Conservation (phyloP, 2,797 vertebrate species). For the Orientallactaga sibirica region DNA sequence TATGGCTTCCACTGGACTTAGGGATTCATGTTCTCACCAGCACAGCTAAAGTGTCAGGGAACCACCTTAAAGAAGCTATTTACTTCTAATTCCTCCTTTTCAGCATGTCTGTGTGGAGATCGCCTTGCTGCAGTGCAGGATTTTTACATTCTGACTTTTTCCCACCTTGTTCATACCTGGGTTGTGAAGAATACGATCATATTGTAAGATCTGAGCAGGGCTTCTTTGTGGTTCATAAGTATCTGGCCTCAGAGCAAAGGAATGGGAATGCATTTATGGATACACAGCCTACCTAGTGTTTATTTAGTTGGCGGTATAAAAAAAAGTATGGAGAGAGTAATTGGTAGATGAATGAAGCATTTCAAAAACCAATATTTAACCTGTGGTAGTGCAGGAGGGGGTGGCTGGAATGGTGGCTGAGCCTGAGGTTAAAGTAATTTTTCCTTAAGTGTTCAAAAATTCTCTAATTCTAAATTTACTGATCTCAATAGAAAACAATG, state of each 20-base stretch:
- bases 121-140: neutral
- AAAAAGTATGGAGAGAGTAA: neutral
- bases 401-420: too few relatives aligned
- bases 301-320: neutral
- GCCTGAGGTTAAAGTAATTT: constrained; percentile 14
- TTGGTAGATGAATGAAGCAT: neutral
- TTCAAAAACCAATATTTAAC: constrained; percentile 32
- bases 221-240: constrained; percentile 50
- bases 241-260: neutral
- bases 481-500: neutral
- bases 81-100: neutral
- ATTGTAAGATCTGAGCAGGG: neutral
- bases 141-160: constrained; percentile 36
- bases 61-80: neutral
- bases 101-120: neutral
- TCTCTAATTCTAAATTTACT: neutral
- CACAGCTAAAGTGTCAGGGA: neutral
- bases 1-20: neutral
- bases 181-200: neutral
- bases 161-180: neutral
- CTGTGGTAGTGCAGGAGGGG: too few relatives aligned
- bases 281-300: neutral
- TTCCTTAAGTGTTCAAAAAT: constrained; percentile 9
- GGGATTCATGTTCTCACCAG: neutral
- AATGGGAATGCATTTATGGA: neutral